Base-by-base conservation (phyloP, 2,113 vertebrate species). In the Gadus macrocephalus region DNA sequence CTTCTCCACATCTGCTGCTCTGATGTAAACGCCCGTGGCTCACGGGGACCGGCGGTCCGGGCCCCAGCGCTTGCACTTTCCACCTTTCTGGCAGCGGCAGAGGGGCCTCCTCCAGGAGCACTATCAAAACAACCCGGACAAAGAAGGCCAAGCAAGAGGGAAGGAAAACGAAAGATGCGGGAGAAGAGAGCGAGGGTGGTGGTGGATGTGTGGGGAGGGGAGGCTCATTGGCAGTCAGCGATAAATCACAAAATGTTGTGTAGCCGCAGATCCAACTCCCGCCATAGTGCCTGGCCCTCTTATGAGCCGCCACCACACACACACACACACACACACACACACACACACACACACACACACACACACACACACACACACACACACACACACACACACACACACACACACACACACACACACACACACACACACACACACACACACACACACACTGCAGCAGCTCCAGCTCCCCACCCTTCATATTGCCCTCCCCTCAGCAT, bases 1-100 rank as follows among this genome's bases (percentile, higher is more conserved):
- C 71, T 27, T 80, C 71, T 85, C 87, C 87, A 92, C 92, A 92
- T 93, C 91, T 92, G 91, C 86, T 91, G 86, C 84, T 85, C 90
- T 92, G 82, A 89, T 90, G 89, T 88, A 88, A 88, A 79, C 85
- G 84, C 89, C 84, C 77, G 81, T 81, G 86, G 89, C 83, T 88
- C 59, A 74, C 72, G 73, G 31, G 31, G 81, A 78, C 70, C 81
- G 83, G 77, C 81, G 84, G 82, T 82, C 82, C 75, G 82, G 80
- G 72, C 82, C 83, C 76, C 78, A 80, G 82, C 81, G 72, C 68
- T 78, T 85, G 78, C 75, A 79, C 81, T 74, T 82, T 71, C 76
- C 82, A 72, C 75, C 76, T 78, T 78, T 58, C 62, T 64, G 59
- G 69, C 78, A 84, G 78, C 31, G 74, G 71, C 72, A 78, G 76